Evolutionary conservation across 2,113 vertebrate genomes (phyloP), one percentile per base, ranked within the genome.

Genomic region (Laticauda laticaudata): DNA sequence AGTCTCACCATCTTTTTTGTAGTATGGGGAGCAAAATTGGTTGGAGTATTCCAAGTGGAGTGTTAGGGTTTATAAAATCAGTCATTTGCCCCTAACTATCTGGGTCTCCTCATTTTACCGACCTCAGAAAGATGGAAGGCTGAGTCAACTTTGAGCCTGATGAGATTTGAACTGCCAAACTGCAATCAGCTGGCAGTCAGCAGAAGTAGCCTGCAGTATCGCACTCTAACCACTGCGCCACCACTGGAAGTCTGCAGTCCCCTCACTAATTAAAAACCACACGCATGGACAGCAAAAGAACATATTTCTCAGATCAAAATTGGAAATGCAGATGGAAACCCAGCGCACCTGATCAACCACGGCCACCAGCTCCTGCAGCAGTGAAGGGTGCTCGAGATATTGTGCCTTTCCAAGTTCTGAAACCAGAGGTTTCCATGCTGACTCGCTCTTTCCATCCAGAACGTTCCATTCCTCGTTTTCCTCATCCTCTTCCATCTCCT

Each of bases 291-390:
- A 81, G 34, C 34, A 81, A 9, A 81, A 21, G 18, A 20, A 39
- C 6, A 3, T 20, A 14, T 2, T 20, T 81, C n/a, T 39, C 4
- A n/a, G 69, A 21, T 43, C 69, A 1, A n/a, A 6, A 39, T 8
- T 1, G 34, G 26, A 54, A 75, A 24, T 43, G 87, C 34, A 55
- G 2, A 54, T 1, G 9, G 4, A 24, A 95, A 93, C 24, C 85
- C 29, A n/a, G 0, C 0, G 89, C 96, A 99, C 99, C 98, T 99
- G 99, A 92, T 98, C 98, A 95, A 99, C 98, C 94, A 99, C 98
- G 53, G 98, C 98, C 53, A 98, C 98, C 59, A 99, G 96, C 96
- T 99, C 98, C 64, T 98, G 98, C 91, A 98, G 95, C 57, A 98
- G 98, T 0, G 97, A 98, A n/a, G 98, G 96, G 23, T 98, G 98